Conservation (phyloP, 2,888 invertebrate species). For the Yponomeuta cagnagella region DNA sequence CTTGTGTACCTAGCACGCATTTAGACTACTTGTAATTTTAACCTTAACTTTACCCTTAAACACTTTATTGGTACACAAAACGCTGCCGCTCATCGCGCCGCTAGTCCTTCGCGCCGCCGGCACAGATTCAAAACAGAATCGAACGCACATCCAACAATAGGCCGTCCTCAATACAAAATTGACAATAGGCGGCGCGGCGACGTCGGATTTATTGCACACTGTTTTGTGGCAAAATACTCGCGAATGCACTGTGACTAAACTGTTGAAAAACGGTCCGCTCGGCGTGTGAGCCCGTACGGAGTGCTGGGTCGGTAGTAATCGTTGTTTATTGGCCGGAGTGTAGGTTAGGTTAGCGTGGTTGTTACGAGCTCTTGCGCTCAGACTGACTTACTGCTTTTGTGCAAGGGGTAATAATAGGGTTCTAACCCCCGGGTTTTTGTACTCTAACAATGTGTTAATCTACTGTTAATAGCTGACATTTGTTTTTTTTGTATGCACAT, state of each 20-base stretch:
- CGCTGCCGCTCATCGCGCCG: background rate
- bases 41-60: no score
- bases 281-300: background rate
- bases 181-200: constrained; percentile 52
- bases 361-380: no score
- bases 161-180: constrained; percentile 68
- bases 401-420: no score
- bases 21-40: no score
- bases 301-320: constrained; percentile 2
- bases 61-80: background rate
- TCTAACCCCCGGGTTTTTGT: no score
- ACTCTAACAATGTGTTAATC: no score
- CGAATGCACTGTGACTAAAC: constrained; percentile 57
- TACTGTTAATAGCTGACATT: no score
- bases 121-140: constrained; percentile 58
- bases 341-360: background rate
- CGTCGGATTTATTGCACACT: constrained; percentile 64
- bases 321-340: background rate
- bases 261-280: constrained; percentile 40
- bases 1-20: no score
- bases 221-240: constrained; percentile 45
- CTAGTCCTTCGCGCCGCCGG: background rate
- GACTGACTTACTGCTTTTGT: no score
- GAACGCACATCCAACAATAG: constrained; percentile 64
- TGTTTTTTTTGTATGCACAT: no score